These are phyloP conservation scores for Oryzias curvinotus DNA, from an alignment of 2,113 vertebrate species.

Conservation along the genomic window DNA sequence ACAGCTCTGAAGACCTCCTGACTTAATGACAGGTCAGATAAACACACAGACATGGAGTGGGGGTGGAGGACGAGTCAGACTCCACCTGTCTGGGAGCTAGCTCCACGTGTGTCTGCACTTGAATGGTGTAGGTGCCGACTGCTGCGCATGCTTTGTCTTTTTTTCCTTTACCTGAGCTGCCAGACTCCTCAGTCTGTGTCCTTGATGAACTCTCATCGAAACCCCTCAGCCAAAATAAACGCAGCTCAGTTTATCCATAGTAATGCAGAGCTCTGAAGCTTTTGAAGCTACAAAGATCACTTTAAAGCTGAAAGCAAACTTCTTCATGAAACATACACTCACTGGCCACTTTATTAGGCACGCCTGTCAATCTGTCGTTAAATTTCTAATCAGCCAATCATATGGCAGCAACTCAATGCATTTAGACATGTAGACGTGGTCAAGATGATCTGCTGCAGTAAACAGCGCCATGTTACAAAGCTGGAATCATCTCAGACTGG, in stretches of 20 bases:
- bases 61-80: constrained; percentile 58
- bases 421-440: no score
- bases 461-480: no score
- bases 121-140: constrained; percentile 22
- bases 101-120: constrained; percentile 35
- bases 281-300: no score
- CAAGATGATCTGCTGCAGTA: no score
- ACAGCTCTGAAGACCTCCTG: constrained; percentile 61
- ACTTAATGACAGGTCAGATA: constrained; percentile 55
- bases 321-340: no score
- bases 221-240: neutral
- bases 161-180: constrained; percentile 59
- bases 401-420: no score
- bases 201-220: constrained; percentile 50
- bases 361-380: no score
- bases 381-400: no score
- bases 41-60: constrained; percentile 33
- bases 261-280: constrained; percentile 3
- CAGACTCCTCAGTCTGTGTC: constrained; percentile 58
- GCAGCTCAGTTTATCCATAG: constrained; percentile 30
- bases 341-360: no score
- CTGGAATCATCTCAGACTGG: no score
- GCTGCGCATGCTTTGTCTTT: constrained; percentile 18
- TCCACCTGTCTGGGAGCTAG: constrained; percentile 58
- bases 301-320: no score